phyloP scores from a whole-genome alignment of 2,888 invertebrate species.

The Drosophila paucipuncta region DNA sequence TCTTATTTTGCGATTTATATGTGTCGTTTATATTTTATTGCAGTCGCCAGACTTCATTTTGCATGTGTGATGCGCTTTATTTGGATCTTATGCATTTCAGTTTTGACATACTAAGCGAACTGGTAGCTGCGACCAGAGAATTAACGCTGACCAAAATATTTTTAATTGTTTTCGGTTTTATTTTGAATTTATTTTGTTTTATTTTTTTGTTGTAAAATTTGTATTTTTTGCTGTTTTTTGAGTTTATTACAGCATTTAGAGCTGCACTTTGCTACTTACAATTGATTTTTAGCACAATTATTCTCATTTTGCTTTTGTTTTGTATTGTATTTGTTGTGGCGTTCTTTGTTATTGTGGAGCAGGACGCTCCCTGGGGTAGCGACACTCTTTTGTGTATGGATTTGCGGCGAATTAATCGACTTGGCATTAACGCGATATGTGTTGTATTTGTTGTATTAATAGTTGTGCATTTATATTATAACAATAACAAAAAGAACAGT shows the following conservation, averaged over 20 bases:
- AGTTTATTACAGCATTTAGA: conserved; percentile 20
- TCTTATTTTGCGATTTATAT: conserved; percentile 23
- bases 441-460: conserved; percentile 23
- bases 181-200: not conserved
- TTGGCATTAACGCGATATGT: conserved; percentile 31
- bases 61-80: conserved; percentile 23
- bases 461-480: conserved; percentile 11
- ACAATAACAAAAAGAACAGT: conserved; percentile 20
- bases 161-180: conserved; percentile 9
- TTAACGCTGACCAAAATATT: conserved; percentile 43
- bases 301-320: conserved; percentile 24
- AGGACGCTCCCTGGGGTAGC: conserved; percentile 53
- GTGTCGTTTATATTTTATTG: conserved; percentile 29
- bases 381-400: conserved; percentile 5
- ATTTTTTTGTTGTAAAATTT: not conserved
- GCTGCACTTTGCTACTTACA: conserved; percentile 64
- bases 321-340: conserved; percentile 4
- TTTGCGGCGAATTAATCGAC: conserved; percentile 29
- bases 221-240: conserved; percentile 1
- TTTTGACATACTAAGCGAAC: conserved; percentile 60
- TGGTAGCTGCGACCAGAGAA: conserved; percentile 14
- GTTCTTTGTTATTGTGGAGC: conserved; percentile 19
- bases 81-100: conserved; percentile 30
- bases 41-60: conserved; percentile 29
- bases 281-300: conserved; percentile 76